These are phyloP conservation scores for Sylvietta virens DNA, from an alignment of 2,113 vertebrate genomes.

Conservation along the genomic window DNA sequence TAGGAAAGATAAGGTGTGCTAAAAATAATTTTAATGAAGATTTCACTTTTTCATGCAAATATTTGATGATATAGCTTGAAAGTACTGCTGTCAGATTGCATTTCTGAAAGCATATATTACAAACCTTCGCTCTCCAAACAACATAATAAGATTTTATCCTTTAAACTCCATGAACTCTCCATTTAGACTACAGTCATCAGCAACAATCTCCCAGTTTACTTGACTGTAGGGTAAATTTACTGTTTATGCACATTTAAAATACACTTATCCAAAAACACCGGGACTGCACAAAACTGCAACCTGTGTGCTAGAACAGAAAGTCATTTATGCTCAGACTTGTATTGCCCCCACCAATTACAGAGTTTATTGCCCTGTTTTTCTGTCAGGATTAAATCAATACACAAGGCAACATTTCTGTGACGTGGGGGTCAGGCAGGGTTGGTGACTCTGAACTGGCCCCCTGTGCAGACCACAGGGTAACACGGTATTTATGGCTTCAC, in stretches of 20 bases:
- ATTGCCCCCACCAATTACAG: neutral
- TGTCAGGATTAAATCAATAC: neutral
- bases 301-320: conserved; percentile 52
- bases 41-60: neutral
- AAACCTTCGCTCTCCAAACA: neutral
- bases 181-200: neutral
- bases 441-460: neutral
- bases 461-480: neutral
- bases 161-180: neutral
- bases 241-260: conserved; percentile 7
- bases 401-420: neutral
- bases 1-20: neutral
- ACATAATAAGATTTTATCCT: neutral
- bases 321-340: neutral
- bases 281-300: neutral
- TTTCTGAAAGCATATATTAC: neutral
- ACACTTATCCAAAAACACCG: conserved; percentile 5
- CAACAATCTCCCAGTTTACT: neutral
- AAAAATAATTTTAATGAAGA: neutral
- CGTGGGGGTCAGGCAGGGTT: neutral
- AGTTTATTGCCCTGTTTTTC: conserved; percentile 47
- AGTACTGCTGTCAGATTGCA: neutral
- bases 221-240: neutral
- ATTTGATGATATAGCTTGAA: neutral
- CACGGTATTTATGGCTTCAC: neutral